Conservation (phyloP, 2,888 invertebrate genomes). For the Bugulina stolonifera region DNA sequence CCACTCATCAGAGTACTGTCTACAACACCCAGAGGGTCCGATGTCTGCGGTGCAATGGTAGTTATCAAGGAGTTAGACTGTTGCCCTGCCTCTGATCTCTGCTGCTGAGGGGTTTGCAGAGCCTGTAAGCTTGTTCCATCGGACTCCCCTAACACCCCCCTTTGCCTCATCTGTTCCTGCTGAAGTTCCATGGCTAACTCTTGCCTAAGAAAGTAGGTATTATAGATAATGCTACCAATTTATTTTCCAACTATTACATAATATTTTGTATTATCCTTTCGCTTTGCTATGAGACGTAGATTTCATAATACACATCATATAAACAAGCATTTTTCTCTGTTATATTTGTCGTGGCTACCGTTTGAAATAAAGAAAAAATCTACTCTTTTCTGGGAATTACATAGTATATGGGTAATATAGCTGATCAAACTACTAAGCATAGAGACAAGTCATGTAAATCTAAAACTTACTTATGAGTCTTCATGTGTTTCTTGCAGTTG, state of each 20-base stretch:
- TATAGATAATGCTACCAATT: too few relatives aligned
- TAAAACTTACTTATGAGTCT: constrained; percentile 57
- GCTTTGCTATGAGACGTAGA: too few relatives aligned
- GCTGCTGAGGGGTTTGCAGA: constrained; percentile 21
- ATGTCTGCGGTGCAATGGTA: constrained; percentile 11
- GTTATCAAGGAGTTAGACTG: background rate
- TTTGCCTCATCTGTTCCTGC: constrained; percentile 29
- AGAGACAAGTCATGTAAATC: too few relatives aligned
- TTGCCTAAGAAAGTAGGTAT: constrained; percentile 46
- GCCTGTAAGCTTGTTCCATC: constrained; percentile 21
- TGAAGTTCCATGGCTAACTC: constrained; percentile 55
- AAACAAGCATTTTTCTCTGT: too few relatives aligned
- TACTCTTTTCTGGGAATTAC: too few relatives aligned
- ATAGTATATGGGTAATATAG: too few relatives aligned
- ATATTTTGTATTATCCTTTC: too few relatives aligned
- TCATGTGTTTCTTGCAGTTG: constrained; percentile 64
- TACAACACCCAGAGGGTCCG: constrained; percentile 15
- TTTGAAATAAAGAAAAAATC: too few relatives aligned
- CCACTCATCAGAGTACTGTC: constrained; percentile 18
- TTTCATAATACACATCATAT: too few relatives aligned
- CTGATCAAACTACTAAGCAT: too few relatives aligned
- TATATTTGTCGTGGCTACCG: too few relatives aligned
- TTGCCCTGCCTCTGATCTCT: background rate
- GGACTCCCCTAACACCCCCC: background rate
- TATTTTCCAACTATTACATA: too few relatives aligned